These are phyloP conservation scores for Leptestheria dahalacensis DNA, from an alignment of 1,140 invertebrate species.

Conservation along the genomic window DNA sequence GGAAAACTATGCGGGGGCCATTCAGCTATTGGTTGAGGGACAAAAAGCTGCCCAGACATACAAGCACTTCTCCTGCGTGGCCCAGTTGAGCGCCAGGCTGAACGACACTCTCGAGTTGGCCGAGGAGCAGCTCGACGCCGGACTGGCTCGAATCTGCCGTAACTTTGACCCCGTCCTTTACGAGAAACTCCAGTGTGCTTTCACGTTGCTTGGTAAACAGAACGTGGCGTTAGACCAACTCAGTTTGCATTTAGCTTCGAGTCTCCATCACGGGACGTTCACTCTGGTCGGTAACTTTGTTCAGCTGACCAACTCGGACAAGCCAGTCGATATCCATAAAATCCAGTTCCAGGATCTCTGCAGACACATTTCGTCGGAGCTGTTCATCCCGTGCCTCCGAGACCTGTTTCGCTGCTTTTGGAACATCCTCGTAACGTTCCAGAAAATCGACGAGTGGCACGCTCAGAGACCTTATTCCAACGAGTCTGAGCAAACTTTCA, in stretches of 20 bases:
- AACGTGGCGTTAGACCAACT: conserved; percentile 85
- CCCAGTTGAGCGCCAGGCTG: conserved; percentile 66
- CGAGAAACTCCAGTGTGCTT: conserved; percentile 66
- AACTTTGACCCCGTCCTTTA: conserved; percentile 58
- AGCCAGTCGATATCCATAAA: conserved; percentile 37
- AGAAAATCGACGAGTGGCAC: conserved; percentile 67
- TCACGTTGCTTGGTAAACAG: conserved; percentile 66
- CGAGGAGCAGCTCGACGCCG: conserved; percentile 78
- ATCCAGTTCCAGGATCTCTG: conserved; percentile 65
- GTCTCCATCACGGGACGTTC: conserved; percentile 77
- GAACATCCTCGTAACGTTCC: conserved; percentile 64
- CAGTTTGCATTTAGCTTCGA: conserved; percentile 86
- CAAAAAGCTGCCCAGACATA: conserved; percentile 64
- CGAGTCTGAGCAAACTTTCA: conserved; percentile 46
- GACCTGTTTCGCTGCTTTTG: conserved; percentile 70
- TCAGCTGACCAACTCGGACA: conserved; percentile 30
- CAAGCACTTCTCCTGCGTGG: conserved; percentile 70
- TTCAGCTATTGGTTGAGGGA: conserved; percentile 71
- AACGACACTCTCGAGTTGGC: conserved; percentile 82
- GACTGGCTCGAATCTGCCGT: conserved; percentile 58
- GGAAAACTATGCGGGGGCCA: conserved; percentile 77
- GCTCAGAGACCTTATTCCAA: conserved; percentile 13
- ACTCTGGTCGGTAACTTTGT: conserved; percentile 56
- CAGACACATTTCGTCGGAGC: conserved; percentile 51
- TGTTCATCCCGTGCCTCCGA: conserved; percentile 61